Conservation (phyloP, 1,140 invertebrate species). For the Andricus grossulariae region DNA sequence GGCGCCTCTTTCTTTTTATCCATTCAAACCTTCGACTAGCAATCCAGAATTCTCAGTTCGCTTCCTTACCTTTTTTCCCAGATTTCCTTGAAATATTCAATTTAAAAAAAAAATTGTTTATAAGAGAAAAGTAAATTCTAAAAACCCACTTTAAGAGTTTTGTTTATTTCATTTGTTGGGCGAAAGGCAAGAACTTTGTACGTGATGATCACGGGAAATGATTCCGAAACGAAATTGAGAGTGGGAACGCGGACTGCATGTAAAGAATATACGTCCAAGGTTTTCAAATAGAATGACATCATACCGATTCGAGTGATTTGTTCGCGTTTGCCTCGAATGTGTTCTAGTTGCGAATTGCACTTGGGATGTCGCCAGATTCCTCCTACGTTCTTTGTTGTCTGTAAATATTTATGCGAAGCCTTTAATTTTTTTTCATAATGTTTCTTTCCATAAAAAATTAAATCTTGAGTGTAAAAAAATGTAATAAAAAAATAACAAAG, state of each 20-base stretch:
- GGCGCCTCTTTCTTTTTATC: constrained; percentile 31
- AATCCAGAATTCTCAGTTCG: not conserved
- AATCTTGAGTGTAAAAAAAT: no score
- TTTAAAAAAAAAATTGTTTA: no score
- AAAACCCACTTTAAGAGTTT: no score
- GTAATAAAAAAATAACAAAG: not conserved
- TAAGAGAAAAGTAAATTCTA: no score
- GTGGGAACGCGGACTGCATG: constrained; percentile 33
- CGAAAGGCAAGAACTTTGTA: constrained; percentile 38
- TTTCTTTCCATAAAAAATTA: no score
- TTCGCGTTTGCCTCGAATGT: not conserved
- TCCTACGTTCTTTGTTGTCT: no score
- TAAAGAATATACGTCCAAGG: not conserved
- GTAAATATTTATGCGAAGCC: no score
- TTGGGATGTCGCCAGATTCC: no score
- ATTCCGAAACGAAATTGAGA: constrained; percentile 49
- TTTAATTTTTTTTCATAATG: no score
- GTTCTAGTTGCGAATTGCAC: constrained; percentile 27
- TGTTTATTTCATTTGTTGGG: no score
- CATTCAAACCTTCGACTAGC: constrained; percentile 22
- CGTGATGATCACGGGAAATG: constrained; percentile 18
- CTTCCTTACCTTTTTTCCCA: not conserved
- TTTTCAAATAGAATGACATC: constrained; percentile 13
- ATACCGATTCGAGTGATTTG: not conserved
- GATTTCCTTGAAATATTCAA: no score